phyloP scores from a whole-genome alignment of 1,140 invertebrate species.

The Mactra quadrangularis region DNA sequence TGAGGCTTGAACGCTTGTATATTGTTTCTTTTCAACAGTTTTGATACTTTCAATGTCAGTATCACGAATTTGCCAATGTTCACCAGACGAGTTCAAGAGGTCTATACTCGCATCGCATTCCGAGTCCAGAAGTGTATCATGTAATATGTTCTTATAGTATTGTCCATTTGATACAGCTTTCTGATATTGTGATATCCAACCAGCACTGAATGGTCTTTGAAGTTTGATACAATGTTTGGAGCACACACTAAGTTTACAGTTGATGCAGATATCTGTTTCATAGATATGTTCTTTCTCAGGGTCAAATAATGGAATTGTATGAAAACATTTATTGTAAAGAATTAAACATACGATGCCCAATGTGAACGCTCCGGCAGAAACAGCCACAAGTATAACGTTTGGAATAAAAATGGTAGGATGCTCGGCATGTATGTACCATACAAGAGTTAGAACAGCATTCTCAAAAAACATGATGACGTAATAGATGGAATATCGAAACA shows the following conservation, averaged over 20 bases:
- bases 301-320: constrained; percentile 84
- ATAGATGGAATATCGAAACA: constrained; percentile 93
- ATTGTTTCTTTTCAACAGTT: constrained; percentile 36
- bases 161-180: constrained; percentile 67
- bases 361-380: constrained; percentile 89
- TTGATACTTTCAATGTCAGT: constrained; percentile 39
- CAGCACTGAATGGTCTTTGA: constrained; percentile 72
- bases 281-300: constrained; percentile 63
- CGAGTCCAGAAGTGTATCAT: constrained; percentile 72
- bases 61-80: constrained; percentile 51
- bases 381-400: constrained; percentile 83
- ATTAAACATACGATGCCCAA: constrained; percentile 93
- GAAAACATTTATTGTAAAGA: constrained; percentile 92
- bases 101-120: constrained; percentile 65
- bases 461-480: constrained; percentile 96
- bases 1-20: constrained; percentile 62
- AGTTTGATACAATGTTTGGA: constrained; percentile 71
- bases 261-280: constrained; percentile 72
- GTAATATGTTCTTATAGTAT: constrained; percentile 74
- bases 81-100: constrained; percentile 53
- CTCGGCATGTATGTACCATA: constrained; percentile 80
- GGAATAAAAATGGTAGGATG: constrained; percentile 27
- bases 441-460: constrained; percentile 87
- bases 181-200: constrained; percentile 73
- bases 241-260: constrained; percentile 76